Evolutionary conservation across 37 sponge, comb jelly and placozoan species (phyloP).

Genomic region (Lycopodina hypogea): DNA sequence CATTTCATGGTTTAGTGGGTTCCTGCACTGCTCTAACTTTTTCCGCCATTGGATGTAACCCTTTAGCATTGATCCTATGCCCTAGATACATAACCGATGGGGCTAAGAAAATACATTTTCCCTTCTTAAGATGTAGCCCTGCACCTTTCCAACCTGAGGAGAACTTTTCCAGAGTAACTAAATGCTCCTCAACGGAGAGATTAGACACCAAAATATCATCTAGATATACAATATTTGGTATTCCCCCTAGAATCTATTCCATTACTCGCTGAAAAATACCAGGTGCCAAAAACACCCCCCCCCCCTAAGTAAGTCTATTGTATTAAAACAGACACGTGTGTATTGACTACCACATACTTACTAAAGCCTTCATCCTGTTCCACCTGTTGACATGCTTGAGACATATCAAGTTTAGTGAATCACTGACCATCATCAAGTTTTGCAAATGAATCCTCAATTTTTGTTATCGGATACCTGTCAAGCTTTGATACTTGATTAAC

Average conservation of each 20-base stretch:
- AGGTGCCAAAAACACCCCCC: slow-evolving; percentile 36
- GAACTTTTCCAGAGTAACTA: slow-evolving; percentile 9
- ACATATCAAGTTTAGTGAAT: slow-evolving; percentile 43
- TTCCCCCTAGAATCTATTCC: slow-evolving; percentile 9
- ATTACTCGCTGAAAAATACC: slow-evolving; percentile 34
- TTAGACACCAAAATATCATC: slow-evolving; percentile 34
- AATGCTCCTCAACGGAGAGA: too few relatives aligned
- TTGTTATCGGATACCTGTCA: slow-evolving; percentile 32
- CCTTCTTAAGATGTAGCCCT: slow-evolving; percentile 8
- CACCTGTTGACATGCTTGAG: slow-evolving; percentile 32
- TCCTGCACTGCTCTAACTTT: slow-evolving; percentile 26
- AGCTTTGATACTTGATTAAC: slow-evolving; percentile 17
- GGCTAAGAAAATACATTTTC: slow-evolving; percentile 16
- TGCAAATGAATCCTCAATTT: too few relatives aligned
- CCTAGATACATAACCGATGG: slow-evolving; percentile 5
- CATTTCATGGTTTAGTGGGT: slow-evolving; percentile 27
- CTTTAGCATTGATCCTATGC: slow-evolving; percentile 24
- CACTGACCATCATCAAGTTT: slow-evolving; percentile 11
- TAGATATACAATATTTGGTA: too few relatives aligned
- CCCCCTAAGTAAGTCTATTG: slow-evolving; percentile 31
- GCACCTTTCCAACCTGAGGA: background rate
- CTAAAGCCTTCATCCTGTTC: background rate
- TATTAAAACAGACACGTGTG: too few relatives aligned
- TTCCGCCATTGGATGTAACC: slow-evolving; percentile 27
- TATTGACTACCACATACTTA: slow-evolving; percentile 5